phyloP scores from a whole-genome alignment of 2,797 vertebrate genomes.

The Acanthurus lineatus region DNA sequence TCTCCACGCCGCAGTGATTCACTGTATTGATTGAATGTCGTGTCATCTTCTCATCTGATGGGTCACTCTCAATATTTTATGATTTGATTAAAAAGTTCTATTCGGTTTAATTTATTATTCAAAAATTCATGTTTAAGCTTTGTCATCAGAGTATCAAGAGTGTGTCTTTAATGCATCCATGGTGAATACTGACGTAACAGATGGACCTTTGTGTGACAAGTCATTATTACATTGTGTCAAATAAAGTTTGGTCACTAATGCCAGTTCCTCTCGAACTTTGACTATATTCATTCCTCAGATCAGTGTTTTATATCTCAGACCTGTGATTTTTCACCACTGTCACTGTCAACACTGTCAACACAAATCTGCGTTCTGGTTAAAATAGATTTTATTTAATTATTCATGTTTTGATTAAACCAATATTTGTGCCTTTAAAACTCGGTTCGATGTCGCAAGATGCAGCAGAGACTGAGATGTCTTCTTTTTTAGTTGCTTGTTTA shows the following conservation, averaged over 20 bases:
- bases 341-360: background rate
- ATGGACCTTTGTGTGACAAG: background rate
- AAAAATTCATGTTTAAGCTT: background rate
- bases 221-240: background rate
- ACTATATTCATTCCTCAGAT: background rate
- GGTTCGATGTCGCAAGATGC: background rate
- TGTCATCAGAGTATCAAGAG: background rate
- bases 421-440: constrained; percentile 1
- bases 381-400: background rate
- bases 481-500: background rate
- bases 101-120: background rate
- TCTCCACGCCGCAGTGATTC: constrained; percentile 22
- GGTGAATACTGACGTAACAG: background rate
- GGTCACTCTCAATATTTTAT: constrained; percentile 12
- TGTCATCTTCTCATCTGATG: constrained; percentile 31
- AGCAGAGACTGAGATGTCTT: background rate
- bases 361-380: background rate
- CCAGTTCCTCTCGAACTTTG: too few relatives aligned
- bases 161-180: background rate
- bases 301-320: background rate
- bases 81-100: constrained; percentile 17
- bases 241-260: background rate
- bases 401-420: constrained; percentile 4
- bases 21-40: constrained; percentile 22
- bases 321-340: constrained; percentile 2